phyloP scores from a whole-genome alignment of 64 coral and sea anemone genomes.

The Pachyseris speciosa region DNA sequence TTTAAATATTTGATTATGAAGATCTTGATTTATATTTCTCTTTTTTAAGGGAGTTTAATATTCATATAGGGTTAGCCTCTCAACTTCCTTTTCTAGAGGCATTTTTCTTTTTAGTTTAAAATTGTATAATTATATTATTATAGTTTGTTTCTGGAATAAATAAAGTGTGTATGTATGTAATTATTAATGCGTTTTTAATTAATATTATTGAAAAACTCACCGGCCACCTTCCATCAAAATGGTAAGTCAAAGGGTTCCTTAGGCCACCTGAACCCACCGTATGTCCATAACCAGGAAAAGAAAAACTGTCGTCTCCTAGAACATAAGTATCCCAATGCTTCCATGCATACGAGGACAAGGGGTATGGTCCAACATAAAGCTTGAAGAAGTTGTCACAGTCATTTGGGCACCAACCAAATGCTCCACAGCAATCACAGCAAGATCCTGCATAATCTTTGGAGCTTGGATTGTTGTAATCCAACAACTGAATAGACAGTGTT shows the following conservation, averaged over 20 bases:
- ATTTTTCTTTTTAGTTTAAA: too few species aligned
- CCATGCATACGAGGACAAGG: constrained; percentile 27
- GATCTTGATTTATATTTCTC: too few species aligned
- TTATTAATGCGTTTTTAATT: too few species aligned
- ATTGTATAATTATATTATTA: too few species aligned
- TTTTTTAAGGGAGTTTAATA: too few species aligned
- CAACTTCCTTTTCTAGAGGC: too few species aligned
- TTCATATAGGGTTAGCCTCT: too few species aligned
- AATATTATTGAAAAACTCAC: too few species aligned
- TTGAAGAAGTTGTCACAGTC: constrained; percentile 85
- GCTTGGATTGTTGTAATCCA: constrained; percentile 71
- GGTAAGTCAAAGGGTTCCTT: constrained; percentile 77
- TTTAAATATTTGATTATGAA: too few species aligned
- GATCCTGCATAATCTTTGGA: constrained; percentile 58
- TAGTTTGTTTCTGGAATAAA: too few species aligned
- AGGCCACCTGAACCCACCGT: constrained; percentile 39
- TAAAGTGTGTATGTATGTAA: too few species aligned
- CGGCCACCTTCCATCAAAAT: constrained; percentile 78
- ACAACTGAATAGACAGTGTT: constrained; percentile 78
- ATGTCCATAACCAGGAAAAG: constrained; percentile 75
- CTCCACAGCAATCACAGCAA: constrained; percentile 71
- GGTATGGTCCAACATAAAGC: constrained; percentile 63
- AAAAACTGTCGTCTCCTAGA: constrained; percentile 65
- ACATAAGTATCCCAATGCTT: constrained; percentile 63
- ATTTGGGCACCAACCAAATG: constrained; percentile 66